Base-by-base conservation (phyloP, 2,888 invertebrate species). In the Scotopteryx bipunctaria region DNA sequence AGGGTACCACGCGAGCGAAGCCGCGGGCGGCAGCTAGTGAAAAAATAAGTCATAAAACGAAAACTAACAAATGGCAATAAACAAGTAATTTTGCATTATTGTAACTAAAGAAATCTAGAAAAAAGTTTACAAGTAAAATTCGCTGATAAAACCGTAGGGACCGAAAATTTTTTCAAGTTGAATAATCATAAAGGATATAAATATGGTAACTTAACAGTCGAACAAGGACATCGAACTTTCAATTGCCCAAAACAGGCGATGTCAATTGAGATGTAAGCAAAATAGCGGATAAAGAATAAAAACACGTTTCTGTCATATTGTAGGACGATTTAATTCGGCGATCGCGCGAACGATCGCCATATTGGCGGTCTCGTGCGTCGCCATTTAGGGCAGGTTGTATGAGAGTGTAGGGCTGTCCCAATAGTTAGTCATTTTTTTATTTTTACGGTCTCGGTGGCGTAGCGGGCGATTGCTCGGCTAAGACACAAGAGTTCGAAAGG, bases 371-470 rank as follows among this genome's bases (percentile, higher is more conserved):
- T 29, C 31, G 42, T 46, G 55, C 58, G 50, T 49, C 40, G 40
- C 61, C 69, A 50, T 67, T 32, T 69, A 67, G 38, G 69, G 67
- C 55, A 63, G 40, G 55, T 64, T 63, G 64, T 59, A 49, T 60
- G 55, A 48, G 29, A n/a, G 3, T 6, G 6, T 54, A 54, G 53
- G 53, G 53, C 15, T 54, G 48, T 17, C 47, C 4, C 9, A 44
- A 25, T 11, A 3, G 2, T 16, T 6, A 19, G 14, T 8, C n/a
- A n/a, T n/a, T n/a, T n/a, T n/a, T n/a, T n/a, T n/a, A n/a, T n/a
- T n/a, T n/a, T n/a, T n/a, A n/a, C n/a, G n/a, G n/a, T n/a, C n/a
- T n/a, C n/a, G n/a, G n/a, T n/a, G n/a, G n/a, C n/a, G n/a, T n/a
- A n/a, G n/a, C n/a, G n/a, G n/a, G n/a, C n/a, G n/a, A n/a, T n/a